phyloP scores from a whole-genome alignment of 2,888 invertebrate species.

The Drosophila demipolita region DNA sequence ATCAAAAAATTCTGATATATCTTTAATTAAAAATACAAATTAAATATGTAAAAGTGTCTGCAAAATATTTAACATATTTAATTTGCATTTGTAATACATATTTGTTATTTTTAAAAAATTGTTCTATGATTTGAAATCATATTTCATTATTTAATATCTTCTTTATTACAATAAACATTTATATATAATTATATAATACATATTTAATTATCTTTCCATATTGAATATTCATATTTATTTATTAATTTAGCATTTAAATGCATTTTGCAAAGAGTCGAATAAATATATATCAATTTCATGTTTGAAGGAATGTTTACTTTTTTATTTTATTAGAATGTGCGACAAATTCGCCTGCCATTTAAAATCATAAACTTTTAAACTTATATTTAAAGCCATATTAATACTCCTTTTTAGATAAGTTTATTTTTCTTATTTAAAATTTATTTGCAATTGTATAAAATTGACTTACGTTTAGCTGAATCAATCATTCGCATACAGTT shows the following conservation, averaged over 20 bases:
- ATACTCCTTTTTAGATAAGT: accelerated
- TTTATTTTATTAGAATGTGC: not conserved
- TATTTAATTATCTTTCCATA: not conserved
- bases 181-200: not conserved
- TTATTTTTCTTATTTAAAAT: not conserved
- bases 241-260: not conserved
- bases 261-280: not conserved
- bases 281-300: not conserved
- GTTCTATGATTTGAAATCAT: not conserved
- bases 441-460: not conserved
- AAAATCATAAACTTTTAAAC: not conserved
- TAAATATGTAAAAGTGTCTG: not conserved
- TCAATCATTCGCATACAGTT: not conserved
- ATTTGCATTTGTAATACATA: not conserved
- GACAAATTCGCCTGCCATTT: not conserved
- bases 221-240: not conserved
- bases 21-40: not conserved
- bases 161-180: not conserved
- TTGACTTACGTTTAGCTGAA: not conserved
- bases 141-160: not conserved
- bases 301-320: too few species aligned
- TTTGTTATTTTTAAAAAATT: not conserved
- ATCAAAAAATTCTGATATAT: not conserved
- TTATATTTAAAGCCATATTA: not conserved
- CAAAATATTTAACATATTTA: not conserved